Conservation (phyloP, 2,797 vertebrate genomes). For the Botia almorhae region DNA sequence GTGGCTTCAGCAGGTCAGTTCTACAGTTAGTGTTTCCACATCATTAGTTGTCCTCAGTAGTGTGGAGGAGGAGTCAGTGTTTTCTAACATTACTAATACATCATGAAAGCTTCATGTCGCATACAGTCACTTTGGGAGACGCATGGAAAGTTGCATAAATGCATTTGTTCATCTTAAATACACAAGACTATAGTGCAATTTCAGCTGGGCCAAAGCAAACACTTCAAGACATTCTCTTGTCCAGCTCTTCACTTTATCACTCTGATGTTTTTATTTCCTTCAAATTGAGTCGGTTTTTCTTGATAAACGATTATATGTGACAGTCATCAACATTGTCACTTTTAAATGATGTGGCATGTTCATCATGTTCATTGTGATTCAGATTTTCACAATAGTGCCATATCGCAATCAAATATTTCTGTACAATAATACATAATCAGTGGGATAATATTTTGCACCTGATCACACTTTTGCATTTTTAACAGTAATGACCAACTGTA, state of each 20-base stretch:
- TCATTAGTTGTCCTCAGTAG: not conserved
- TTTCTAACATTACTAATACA: not conserved
- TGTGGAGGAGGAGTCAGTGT: not conserved
- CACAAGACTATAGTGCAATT: constrained; percentile 16
- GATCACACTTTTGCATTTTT: not conserved
- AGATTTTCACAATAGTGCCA: not conserved
- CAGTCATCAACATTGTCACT: not conserved
- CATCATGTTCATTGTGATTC: not conserved
- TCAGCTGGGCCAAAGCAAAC: not conserved
- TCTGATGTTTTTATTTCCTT: not conserved
- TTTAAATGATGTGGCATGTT: not conserved
- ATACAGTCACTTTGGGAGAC: constrained; percentile 34
- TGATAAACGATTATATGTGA: too few relatives aligned
- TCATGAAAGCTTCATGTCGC: not conserved
- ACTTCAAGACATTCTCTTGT: not conserved
- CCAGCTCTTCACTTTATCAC: too few relatives aligned
- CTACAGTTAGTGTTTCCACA: constrained; percentile 2
- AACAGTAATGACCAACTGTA: not conserved
- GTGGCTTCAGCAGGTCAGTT: constrained; percentile 29
- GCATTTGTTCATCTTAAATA: not conserved
- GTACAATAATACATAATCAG: too few relatives aligned
- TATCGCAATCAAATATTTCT: not conserved
- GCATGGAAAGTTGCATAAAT: not conserved
- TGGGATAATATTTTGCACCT: too few relatives aligned
- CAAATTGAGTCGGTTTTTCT: not conserved